Base-by-base conservation (phyloP, 2,888 invertebrate genomes). In the Mesochorus sp. region DNA sequence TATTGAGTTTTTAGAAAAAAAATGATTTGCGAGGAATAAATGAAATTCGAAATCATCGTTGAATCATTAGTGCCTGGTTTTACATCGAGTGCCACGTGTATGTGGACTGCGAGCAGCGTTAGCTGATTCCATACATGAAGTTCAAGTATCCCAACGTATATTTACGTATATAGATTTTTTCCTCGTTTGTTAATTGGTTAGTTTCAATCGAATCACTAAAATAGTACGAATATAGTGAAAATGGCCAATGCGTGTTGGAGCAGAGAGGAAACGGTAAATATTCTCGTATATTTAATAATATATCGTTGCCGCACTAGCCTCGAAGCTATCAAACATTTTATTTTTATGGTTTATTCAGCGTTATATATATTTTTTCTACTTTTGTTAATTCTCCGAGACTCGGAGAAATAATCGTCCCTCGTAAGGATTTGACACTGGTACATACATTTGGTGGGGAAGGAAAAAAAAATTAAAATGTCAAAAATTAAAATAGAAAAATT, bases 301-400 rank as follows among this genome's bases (percentile, higher is more conserved):
- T 61, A 71, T 51, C 47, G 21, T 37, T 31, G 42, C 37, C n/a
- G 21, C 12, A 47, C n/a, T n/a, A 51, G 39, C 55, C 72, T 73
- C 55, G 64, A 57, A 53, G 49, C 44, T 64, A 55, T 64, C 8
- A 31, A 17, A 26, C 10, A 17, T 28, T 44, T 47, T 21, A 44
- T 44, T 62, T 62, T 62, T 62, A 31, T 19, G 19, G n/a, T 34
- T 53, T n/a, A 51, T 49, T 64, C n/a, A n/a, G n/a, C n/a, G n/a
- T n/a, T 39, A 26, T 37, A 55, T 17, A 21, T 34, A 12, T 44
- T 59, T 12, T 14, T 51, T 53, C 67, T 31, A 28, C 51, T 34
- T 42, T 61, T 19, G 6, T 17, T 39, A 28, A 34, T 72, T 53
- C 53, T 62, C n/a, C 42, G 72, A 44, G 72, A 53, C 51, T n/a